Base-by-base conservation (phyloP, 2,113 vertebrate species). In the Lamprotornis superbus region DNA sequence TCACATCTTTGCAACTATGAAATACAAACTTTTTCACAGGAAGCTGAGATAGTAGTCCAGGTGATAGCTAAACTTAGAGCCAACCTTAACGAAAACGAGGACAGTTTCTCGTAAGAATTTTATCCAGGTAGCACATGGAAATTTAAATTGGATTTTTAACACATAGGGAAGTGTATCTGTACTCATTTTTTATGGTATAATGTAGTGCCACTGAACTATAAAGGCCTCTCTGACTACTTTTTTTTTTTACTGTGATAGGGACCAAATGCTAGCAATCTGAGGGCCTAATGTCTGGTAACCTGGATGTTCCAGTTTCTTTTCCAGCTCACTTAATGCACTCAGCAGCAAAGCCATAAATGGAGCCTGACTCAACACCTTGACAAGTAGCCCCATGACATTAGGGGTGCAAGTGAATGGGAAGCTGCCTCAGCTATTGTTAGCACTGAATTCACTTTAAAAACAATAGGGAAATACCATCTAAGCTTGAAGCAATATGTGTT, bases 361-460 rank as follows among this genome's bases (percentile, higher is more conserved):
- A 96, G 70, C 52, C 47, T 79, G 56, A 94, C 46, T 84, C 42
- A 87, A 80, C 85, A 94, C 81, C 82, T 81, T 88, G 85, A 71
- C 50, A 81, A 81, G 39, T 1, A 76, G 39, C 47, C 76, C 67
- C 47, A 6, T 22, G 35, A 57, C 64, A 83, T 28, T 11, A 52
- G 61, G 78, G 88, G 39, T 59, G 21, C 33, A 76, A 90, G 16
- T 39, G 42, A 90, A 61, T 6, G 68, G 68, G 63, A 92, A 89
- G 75, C 73, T 96, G 76, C 61, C 91, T 90, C 79, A 69, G 90
- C 69, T 89, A 11, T 49, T 91, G 90, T 95, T 95, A 95, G 94
- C 90, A 94, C 94, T 94, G 90, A 81, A 79, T 91, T 96, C 96
- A 97, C 96, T 97, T 97, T 95, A 96, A 93, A 87, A 91, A 84